Evolutionary conservation across 2,888 invertebrate species (phyloP), one percentile per base, ranked within the genome.

Genomic region (Microplitis deprimator): DNA sequence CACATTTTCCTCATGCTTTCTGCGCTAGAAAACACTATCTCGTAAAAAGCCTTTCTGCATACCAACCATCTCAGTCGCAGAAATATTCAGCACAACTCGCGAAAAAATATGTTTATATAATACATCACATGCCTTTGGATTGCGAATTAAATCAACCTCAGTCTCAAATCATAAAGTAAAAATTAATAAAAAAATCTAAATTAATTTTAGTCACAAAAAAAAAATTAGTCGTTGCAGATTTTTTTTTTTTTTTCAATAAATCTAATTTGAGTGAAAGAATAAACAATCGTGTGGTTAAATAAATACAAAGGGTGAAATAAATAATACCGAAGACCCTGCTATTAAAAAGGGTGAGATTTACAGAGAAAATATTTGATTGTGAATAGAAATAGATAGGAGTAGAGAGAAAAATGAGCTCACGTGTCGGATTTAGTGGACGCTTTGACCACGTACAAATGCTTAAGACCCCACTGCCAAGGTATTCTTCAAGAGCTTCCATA

Each of bases 1-100:
- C 61, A 71, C 39, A 71, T 71, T 39, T 71, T 71, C 40, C n/a
- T 71, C 61, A 62, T 71, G 61, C 16, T 71, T 71, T 62, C 60
- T 71, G 61, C n/a, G 61, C 62, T 39, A 38, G 13, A 10, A 40
- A 71, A 62, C 39, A 39, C 41, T n/a, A 59, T 59, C 71, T 61
- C 16, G 17, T 39, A 71, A 71, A 68, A 62, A 39, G n/a, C 71
- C 69, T 69, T 69, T 69, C 20, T 69, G 20, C 59, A 69, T 29
- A 7, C 29, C n/a, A 17, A 29, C 13, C 10, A 17, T 50, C 3
- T 29, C 29, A 29, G 59, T 69, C 29, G 59, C 38, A 8, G 13
- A 17, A 69, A 69, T 69, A 50, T 69, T 20, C 13, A 59, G 29
- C 29, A n/a, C n/a, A 69, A 69, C 17, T 59, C 69, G 50, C 69